A percentile compares a stretch with the other conserved stretches of the same genome.
phyloP scores from a whole-genome alignment of 2,797 vertebrate species.

The Hippoglossus hippoglossus region DNA sequence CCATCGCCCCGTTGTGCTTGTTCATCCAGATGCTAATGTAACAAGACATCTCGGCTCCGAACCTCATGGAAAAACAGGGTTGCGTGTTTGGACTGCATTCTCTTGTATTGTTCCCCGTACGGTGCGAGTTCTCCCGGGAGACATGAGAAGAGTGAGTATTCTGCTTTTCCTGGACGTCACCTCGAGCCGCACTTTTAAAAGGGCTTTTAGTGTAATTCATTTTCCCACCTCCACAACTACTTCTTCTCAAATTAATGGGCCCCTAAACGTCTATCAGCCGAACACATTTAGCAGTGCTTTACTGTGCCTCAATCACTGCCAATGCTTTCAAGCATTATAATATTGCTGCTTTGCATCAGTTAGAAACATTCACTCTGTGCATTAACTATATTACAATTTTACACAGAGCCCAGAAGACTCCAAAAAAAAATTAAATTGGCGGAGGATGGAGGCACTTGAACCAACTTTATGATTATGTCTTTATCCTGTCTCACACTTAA shows the following conservation, averaged over 20 bases:
- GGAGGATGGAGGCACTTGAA: conserved; percentile 59
- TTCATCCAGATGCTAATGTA: conserved; percentile 38
- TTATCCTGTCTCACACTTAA: conserved; percentile 60
- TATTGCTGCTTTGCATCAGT: conserved; percentile 74
- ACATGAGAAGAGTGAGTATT: conserved; percentile 51
- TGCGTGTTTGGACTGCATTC: neutral
- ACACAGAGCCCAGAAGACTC: conserved; percentile 44
- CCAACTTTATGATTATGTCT: conserved; percentile 70
- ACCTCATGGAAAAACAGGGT: conserved; percentile 21
- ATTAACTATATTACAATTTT: conserved; percentile 73
- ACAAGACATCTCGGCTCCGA: conserved; percentile 30
- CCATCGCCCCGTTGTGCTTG: conserved; percentile 24
- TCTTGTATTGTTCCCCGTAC: conserved; percentile 4
- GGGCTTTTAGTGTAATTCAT: conserved; percentile 82
- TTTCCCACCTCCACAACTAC: conserved; percentile 74
- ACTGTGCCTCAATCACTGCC: conserved; percentile 77
- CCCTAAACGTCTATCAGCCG: conserved; percentile 74
- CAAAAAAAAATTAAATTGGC: conserved; percentile 45
- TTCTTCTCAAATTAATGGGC: conserved; percentile 79
- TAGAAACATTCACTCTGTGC: conserved; percentile 68
- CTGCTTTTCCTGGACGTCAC: conserved; percentile 61
- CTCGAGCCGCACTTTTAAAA: conserved; percentile 70
- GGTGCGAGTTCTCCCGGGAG: conserved; percentile 27
- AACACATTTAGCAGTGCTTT: conserved; percentile 77
- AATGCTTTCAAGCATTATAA: conserved; percentile 76